These are phyloP conservation scores for Lutjanus argentimaculatus DNA, from an alignment of 2,797 vertebrate species.

Conservation along the genomic window DNA sequence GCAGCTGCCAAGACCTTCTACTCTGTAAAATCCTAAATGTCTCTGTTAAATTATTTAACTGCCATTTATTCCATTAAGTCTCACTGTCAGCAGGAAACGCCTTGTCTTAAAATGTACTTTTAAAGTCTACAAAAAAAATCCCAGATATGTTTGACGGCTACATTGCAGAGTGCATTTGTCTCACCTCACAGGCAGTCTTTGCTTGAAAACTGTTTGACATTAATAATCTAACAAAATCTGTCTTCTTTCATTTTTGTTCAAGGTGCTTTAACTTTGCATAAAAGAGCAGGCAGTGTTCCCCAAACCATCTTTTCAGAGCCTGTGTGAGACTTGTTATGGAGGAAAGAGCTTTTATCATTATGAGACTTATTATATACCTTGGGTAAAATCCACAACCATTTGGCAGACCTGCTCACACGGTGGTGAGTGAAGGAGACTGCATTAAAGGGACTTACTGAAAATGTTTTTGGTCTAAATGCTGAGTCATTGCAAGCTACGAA, in stretches of 20 bases:
- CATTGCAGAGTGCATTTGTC: background rate
- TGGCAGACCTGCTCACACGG: slow-evolving; percentile 23
- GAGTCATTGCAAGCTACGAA: slow-evolving; percentile 33
- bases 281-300: slow-evolving; percentile 3
- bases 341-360: slow-evolving; percentile 11
- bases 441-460: slow-evolving; percentile 14
- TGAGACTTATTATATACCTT: slow-evolving; percentile 15
- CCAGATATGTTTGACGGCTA: slow-evolving; percentile 2
- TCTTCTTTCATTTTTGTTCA: slow-evolving; percentile 7
- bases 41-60: background rate
- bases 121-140: background rate
- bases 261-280: background rate
- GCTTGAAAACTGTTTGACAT: background rate
- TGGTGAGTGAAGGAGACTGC: slow-evolving; percentile 11
- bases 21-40: slow-evolving; percentile 2
- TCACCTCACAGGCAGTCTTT: background rate
- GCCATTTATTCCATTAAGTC: background rate
- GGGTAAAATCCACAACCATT: slow-evolving; percentile 23
- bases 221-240: slow-evolving; percentile 8
- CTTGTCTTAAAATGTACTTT: background rate
- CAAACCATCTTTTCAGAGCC: slow-evolving; percentile 1
- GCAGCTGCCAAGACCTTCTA: background rate
- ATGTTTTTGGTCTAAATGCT: slow-evolving; percentile 17
- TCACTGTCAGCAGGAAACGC: background rate
- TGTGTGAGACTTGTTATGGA: background rate